Percentiles rank a stretch among this genome's conserved stretches.
These are phyloP conservation scores for Brienomyrus longianalis DNA, from an alignment of 2,113 vertebrate species.

Conservation along the genomic window DNA sequence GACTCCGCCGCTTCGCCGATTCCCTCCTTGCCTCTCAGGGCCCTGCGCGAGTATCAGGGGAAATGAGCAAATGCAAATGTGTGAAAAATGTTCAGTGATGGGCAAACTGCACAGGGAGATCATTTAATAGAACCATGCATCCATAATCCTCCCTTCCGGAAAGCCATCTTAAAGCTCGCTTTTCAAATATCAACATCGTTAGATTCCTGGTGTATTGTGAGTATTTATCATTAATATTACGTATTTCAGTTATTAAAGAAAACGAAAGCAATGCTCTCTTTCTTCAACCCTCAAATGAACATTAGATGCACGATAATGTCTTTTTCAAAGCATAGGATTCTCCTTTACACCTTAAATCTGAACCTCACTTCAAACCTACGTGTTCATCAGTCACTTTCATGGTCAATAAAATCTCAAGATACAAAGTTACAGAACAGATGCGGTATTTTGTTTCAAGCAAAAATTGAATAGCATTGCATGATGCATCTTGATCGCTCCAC, in stretches of 20 bases:
- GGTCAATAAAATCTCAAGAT: neutral
- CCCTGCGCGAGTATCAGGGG: neutral
- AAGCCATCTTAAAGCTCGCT: neutral
- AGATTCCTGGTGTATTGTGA: constrained; percentile 13
- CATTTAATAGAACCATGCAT: neutral
- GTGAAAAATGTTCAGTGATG: neutral
- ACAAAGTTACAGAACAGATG: neutral
- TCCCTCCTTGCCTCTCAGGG: neutral
- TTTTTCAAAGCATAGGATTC: neutral
- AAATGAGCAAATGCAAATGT: constrained; percentile 7
- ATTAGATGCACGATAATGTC: neutral
- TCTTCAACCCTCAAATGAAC: neutral
- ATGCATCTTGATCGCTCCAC: neutral
- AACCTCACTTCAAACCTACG: neutral
- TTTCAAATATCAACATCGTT: neutral
- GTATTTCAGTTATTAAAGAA: neutral
- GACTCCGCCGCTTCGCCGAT: neutral
- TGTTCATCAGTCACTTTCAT: neutral
- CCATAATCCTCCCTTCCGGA: neutral
- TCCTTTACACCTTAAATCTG: neutral
- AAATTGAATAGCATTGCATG: neutral
- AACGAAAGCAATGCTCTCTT: neutral
- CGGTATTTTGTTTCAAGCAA: neutral
- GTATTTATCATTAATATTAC: neutral
- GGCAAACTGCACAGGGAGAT: neutral